Evolutionary conservation across 2,113 vertebrate species (phyloP), one percentile per base, ranked within the genome.

Genomic region (Cebidichthys violaceus): DNA sequence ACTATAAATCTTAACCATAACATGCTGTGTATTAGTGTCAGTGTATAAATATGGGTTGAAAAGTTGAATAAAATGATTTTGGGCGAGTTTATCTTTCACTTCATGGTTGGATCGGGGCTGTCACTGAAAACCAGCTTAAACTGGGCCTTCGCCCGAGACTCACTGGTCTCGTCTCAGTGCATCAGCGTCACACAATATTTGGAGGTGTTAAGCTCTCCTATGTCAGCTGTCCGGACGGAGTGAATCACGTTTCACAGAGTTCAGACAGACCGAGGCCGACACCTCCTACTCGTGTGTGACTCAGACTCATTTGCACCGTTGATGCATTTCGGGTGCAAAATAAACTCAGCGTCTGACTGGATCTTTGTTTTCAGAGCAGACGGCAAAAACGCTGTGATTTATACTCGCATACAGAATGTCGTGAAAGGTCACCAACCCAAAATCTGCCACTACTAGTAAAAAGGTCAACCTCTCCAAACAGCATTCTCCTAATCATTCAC

Each of bases 161-260:
- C 54, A 67, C 43, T 1, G 33, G 9, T 57, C 37, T 1, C 4
- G 11, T 54, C 57, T 22, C 0, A 24, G 24, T 33, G 2, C 29
- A 31, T 69, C 39, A 54, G 17, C 13, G 33, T 59, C 60, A 69
- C 3, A 1, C 60, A 39, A 20, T n/a, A 47, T 45, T 24, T 18
- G 18, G 55, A 61, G 66, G 66, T 64, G 59, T 55, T 29, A 24
- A 64, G 37, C 17, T 77, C 60, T 18, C 1, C 29, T 50, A 39
- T 20, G 20, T 65, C 75, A 31, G 54, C 41, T 41, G 50, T 69
- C 27, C 1, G 3, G 11, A 57, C 29, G 67, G 71, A 37, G 50
- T 82, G 67, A 83, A 50, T 77, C 74, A 77, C 74, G 45, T 62
- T 20, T 77, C 15, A 24, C 65, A 69, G 31, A n/a, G 65, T 31